Evolutionary conservation across 1,140 invertebrate genomes (phyloP).

Genomic region (Pogonognathellus flavescens): DNA sequence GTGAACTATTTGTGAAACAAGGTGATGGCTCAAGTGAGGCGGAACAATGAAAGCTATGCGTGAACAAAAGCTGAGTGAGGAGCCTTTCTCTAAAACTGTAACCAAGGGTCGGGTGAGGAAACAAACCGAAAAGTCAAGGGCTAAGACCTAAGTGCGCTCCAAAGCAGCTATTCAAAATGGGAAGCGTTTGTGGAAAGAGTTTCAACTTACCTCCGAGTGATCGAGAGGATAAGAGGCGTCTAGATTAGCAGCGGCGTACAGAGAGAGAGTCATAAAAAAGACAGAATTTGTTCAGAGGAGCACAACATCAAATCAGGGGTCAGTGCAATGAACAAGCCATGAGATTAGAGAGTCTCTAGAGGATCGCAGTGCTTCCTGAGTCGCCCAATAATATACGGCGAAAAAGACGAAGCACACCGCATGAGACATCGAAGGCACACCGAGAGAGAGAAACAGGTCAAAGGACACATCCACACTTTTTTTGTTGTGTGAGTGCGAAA

Average conservation of each 20-base stretch:
- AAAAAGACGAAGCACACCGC: constrained; percentile 62
- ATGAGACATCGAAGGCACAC: constrained; percentile 66
- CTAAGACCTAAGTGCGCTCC: constrained; percentile 50
- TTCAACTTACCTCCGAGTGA: constrained; percentile 67
- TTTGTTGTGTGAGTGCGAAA: constrained; percentile 2
- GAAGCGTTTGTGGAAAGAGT: constrained; percentile 67
- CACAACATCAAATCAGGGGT: constrained; percentile 65
- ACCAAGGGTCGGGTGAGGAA: constrained; percentile 16
- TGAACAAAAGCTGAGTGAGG: constrained; percentile 58
- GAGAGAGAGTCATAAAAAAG: constrained; percentile 67
- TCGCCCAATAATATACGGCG: constrained; percentile 43
- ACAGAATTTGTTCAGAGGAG: constrained; percentile 65
- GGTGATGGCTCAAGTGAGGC: constrained; percentile 48
- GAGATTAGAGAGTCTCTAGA: constrained; percentile 50
- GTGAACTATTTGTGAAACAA: constrained; percentile 14
- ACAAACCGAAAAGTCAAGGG: constrained; percentile 50
- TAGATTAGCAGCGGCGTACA: constrained; percentile 67
- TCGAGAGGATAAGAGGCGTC: constrained; percentile 67
- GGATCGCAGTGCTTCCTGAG: constrained; percentile 48
- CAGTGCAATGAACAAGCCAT: constrained; percentile 64
- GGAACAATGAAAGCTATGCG: constrained; percentile 65
- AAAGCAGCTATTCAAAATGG: constrained; percentile 66
- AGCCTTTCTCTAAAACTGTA: constrained; percentile 28
- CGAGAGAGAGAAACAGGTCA: constrained; percentile 64
- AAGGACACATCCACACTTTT: constrained; percentile 62